Base-by-base conservation (phyloP, 2,888 invertebrate species). In the Macaria notata region DNA sequence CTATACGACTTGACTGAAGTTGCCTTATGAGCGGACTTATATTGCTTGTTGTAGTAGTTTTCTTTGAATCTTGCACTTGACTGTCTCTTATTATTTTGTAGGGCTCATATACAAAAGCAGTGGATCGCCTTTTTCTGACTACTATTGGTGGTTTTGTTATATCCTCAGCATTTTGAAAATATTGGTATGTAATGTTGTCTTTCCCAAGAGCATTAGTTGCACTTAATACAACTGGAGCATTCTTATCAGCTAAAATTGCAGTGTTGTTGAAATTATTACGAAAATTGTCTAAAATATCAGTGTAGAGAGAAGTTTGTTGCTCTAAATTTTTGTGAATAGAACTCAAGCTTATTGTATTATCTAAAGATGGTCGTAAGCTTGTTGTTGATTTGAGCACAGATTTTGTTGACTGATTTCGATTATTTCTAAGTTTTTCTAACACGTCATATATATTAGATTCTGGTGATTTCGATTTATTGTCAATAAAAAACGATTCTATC, bases 211-310 rank as follows among this genome's bases (percentile, higher is more conserved):
- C 59, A 33, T 50, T 9, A 19, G 52, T 42, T 42, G 36, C 38
- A 45, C 64, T 33, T 33, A 61, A 53, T 44, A 65, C 43, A 9
- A n/a, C 45, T 30, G 53, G 53, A 3, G 31, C 38, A 4, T 56
- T 51, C 31, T 53, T 39, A n/a, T 51, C 9, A 39, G 19, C 46
- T 8, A 44, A 7, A 36, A 49, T 46, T 29, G 66, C 46, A 29
- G 61, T 9, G 5, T n/a, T 42, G 6, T 66, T 38, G 6, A 62
- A 44, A 30, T 59, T 68, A 4, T 59, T 69, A 64, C 71, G 83
- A 38, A 92, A 90, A 64, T 91, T 92, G 51, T 89, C 79, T 50
- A 92, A 75, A 43, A 93, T 75, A 69, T 93, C 92, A n/a, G 79
- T 75, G 56, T 92, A 92, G 0, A 92, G 81, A 62, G 79, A 81